These are phyloP conservation scores for Recurvirostra avosetta DNA, from an alignment of 2,113 vertebrate genomes.

Conservation along the genomic window DNA sequence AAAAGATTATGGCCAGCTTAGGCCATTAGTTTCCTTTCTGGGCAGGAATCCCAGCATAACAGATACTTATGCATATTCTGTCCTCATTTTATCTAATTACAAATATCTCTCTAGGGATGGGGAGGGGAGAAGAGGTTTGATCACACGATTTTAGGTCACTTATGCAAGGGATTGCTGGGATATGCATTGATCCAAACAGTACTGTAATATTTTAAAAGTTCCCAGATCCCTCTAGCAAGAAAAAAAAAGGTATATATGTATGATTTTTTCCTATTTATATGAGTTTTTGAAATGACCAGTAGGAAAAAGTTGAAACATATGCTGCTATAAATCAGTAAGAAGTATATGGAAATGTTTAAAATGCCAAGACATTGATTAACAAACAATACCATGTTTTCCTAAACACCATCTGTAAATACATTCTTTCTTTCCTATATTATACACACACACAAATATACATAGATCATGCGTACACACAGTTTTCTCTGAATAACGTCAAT, in stretches of 20 bases:
- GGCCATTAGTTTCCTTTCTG: conserved; percentile 68
- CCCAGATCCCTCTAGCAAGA: background rate
- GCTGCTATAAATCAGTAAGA: conserved; percentile 8
- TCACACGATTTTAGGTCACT: conserved; percentile 73
- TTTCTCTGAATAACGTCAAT: background rate
- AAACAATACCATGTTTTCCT: background rate
- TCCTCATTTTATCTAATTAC: conserved; percentile 79
- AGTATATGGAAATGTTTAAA: conserved; percentile 16
- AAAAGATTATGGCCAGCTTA: conserved; percentile 55
- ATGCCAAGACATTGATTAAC: background rate
- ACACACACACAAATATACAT: background rate
- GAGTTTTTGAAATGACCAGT: background rate
- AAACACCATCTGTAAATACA: background rate
- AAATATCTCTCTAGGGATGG: conserved; percentile 65
- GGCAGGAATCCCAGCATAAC: conserved; percentile 75
- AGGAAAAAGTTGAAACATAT: background rate
- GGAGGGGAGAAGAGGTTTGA: conserved; percentile 66
- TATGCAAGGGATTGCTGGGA: conserved; percentile 45
- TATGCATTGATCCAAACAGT: conserved; percentile 44
- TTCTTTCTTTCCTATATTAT: background rate
- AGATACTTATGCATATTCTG: conserved; percentile 77
- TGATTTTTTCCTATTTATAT: background rate
- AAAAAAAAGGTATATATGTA: background rate
- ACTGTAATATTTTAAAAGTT: conserved; percentile 37
- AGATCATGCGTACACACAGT: background rate